Base-by-base conservation (phyloP, 2,888 invertebrate genomes). In the Philonicus albiceps region DNA sequence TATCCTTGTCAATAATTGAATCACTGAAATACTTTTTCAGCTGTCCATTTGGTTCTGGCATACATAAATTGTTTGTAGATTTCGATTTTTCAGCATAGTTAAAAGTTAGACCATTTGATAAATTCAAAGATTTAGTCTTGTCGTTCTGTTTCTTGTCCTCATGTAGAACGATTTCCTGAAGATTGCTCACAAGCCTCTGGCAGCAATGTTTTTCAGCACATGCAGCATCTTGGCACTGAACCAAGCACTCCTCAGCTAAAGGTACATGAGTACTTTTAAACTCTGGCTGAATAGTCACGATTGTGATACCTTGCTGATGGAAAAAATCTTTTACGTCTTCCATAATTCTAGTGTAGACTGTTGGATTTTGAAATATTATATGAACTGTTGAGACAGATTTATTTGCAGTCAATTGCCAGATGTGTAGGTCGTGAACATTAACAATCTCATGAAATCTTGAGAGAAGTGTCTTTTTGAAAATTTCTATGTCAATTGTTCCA, bases 241-340 rank as follows among this genome's bases (percentile, higher is more conserved):
- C 86, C 6, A 86, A 8, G 19, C 86, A 86, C 37, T 76, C 78
- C 22, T 86, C 78, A 30, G 27, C 37, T 55, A 85, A 19, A 30
- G 55, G 55, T 22, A 78, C 2, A 64, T 88, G 90, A 2, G 89
- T 87, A 78, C 89, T 88, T 88, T 90, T 92, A 90, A 97, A 98
- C 91, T 98, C 98, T 0, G 98, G 97, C 90, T 98, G 98, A 89
- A 98, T 95, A 0, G 98, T 97, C 11, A 97, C 96, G 88, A 96
- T 95, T 3, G 96, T 95, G 85, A 97, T 97, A 4, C 97, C 97
- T 90, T 96, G 95, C 19, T 96, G 95, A 86, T 95, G 93, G 90
- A 98, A 96, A 90, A 97, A 96, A 31, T 95, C 94, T 40, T 94
- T 95, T 5, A 97, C 94, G 86, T 94, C 93, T 89, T 94, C 92